phyloP scores from a whole-genome alignment of 1,140 invertebrate species.

The Archivesica marissinica region DNA sequence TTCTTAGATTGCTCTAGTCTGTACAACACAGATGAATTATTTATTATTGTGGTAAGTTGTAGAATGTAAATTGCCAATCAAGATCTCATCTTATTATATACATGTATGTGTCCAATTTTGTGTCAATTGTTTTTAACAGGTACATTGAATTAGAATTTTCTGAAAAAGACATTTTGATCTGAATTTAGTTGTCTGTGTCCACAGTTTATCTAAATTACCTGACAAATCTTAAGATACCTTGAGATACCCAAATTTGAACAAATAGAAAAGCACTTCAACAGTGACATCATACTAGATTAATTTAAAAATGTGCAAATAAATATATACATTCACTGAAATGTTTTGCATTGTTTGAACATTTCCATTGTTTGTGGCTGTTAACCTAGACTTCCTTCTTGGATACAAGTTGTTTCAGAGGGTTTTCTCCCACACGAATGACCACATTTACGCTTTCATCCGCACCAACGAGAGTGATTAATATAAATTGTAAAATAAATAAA shows the following conservation, averaged over 20 bases:
- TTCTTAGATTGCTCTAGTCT: too few species aligned
- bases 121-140: too few species aligned
- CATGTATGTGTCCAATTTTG: too few species aligned
- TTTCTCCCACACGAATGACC: not conserved
- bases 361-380: not conserved
- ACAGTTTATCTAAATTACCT: slow-evolving; percentile 47
- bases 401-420: not conserved
- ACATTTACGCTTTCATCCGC: too few species aligned
- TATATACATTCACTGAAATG: not conserved
- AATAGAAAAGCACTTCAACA: slow-evolving; percentile 42
- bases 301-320: slow-evolving; percentile 20
- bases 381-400: not conserved
- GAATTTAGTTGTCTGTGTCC: not conserved
- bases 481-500: too few species aligned
- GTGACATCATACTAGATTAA: slow-evolving; percentile 40
- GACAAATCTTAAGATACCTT: slow-evolving; percentile 12
- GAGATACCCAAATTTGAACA: slow-evolving; percentile 23
- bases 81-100: too few species aligned
- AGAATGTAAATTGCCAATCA: too few species aligned
- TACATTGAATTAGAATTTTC: not conserved
- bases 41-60: too few species aligned
- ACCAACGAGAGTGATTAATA: too few species aligned
- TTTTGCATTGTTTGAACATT: slow-evolving; percentile 1
- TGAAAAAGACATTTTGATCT: not conserved
- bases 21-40: too few species aligned